These are phyloP conservation scores for Luehdorfia chinensis DNA, from an alignment of 1,140 invertebrate genomes.

Conservation along the genomic window DNA sequence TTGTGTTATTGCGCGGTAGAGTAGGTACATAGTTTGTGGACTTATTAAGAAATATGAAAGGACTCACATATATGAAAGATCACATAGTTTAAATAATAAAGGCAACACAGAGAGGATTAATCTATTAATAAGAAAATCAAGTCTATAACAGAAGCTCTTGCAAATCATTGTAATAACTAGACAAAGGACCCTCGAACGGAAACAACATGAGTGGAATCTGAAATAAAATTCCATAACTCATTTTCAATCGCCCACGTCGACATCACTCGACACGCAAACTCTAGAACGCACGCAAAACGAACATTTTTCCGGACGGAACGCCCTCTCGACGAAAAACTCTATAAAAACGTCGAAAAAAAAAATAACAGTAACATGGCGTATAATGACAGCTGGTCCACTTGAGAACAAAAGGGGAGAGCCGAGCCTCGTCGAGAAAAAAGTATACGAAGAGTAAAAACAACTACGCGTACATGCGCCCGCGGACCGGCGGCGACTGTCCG, in stretches of 20 bases:
- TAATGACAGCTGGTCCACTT: constrained; percentile 79
- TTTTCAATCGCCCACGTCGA: constrained; percentile 58
- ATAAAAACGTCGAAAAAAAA: constrained; percentile 77
- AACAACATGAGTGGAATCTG: constrained; percentile 39
- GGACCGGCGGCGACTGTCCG: constrained; percentile 51
- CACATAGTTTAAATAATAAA: no score
- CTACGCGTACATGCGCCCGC: constrained; percentile 57
- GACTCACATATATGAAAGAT: no score
- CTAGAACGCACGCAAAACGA: constrained; percentile 73
- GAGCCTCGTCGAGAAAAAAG: constrained; percentile 75
- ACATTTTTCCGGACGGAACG: constrained; percentile 74
- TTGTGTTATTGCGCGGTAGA: constrained; percentile 31
- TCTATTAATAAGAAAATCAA: no score
- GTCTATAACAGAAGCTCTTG: constrained; percentile 21
- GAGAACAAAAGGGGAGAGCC: constrained; percentile 75
- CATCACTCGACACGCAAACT: constrained; percentile 67
- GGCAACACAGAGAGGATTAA: no score
- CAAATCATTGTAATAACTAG: constrained; percentile 33
- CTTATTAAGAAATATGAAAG: no score
- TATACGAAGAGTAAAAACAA: constrained; percentile 74
- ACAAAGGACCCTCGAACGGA: constrained; percentile 43
- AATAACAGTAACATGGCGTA: constrained; percentile 78
- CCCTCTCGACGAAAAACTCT: constrained; percentile 74
- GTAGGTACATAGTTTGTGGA: no score
- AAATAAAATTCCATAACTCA: constrained; percentile 66